Evolutionary conservation across 2,113 vertebrate species (phyloP).

Genomic region (Saccopteryx leptura): DNA sequence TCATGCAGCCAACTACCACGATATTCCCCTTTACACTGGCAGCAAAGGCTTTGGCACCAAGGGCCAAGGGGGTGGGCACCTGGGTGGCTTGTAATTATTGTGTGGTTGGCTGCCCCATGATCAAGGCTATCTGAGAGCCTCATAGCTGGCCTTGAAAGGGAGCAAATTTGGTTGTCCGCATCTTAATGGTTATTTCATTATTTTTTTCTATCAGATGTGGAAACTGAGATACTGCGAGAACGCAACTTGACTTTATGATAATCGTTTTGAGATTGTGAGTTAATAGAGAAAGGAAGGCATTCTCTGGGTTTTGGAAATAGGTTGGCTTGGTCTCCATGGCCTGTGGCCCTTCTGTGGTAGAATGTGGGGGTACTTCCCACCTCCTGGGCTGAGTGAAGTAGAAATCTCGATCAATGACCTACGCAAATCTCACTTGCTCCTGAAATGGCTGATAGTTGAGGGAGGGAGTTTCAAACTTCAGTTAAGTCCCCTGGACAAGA

Average conservation of each 20-base stretch:
- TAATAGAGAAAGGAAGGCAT: not conserved
- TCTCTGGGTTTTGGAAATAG: not conserved
- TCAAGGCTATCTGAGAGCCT: not conserved
- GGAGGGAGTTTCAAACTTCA: not conserved
- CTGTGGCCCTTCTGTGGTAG: not conserved
- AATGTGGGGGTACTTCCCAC: not conserved
- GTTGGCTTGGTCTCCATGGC: not conserved
- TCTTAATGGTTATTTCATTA: not conserved
- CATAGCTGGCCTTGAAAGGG: not conserved
- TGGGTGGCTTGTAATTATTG: accelerated
- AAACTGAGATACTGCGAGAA: not conserved
- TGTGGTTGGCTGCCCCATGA: no score
- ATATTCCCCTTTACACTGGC: not conserved
- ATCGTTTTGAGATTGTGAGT: not conserved
- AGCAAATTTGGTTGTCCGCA: not conserved
- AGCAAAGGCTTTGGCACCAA: not conserved
- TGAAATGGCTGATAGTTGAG: not conserved
- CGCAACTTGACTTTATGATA: not conserved
- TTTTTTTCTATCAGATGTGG: not conserved
- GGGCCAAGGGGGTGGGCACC: not conserved
- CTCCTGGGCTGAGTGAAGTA: not conserved
- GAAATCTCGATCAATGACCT: not conserved
- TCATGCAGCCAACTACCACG: accelerated
- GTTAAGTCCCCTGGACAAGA: not conserved
- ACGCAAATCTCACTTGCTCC: not conserved